Evolutionary conservation across 2,113 vertebrate species (phyloP), one percentile per base, ranked within the genome.

Genomic region (Neopipo cinnamomea): DNA sequence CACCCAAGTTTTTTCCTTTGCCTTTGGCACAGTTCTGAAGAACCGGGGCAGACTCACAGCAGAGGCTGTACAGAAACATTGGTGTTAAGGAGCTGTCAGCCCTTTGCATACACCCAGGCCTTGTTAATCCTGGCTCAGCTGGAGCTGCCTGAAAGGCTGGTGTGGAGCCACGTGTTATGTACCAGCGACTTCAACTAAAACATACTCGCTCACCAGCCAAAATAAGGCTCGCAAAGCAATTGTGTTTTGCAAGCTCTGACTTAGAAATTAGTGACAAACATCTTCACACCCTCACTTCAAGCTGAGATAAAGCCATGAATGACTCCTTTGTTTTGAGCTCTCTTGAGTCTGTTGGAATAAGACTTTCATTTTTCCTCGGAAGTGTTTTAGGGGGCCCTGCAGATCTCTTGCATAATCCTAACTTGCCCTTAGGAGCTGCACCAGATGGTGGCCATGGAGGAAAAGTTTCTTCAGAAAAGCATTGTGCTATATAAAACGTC

Each of bases 201-300:
- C 68, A 49, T 17, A 25, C 37, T 79, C 52, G 19, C 42, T 79
- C 58, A 67, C 58, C 42, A 71, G 41, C 67, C 89, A 75, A 93
- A 83, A 86, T 49, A 70, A 78, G 85, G 23, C 75, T 85, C 88
- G 46, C 75, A 85, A 86, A 89, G 67, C 52, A 66, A 74, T 53
- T 71, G 75, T 72, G 70, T 66, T 91, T 91, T 91, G 76, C 85
- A 93, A 86, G 70, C 88, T 89, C 79, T 86, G 62, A 75, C 91
- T 83, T 79, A 95, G 80, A 89, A 95, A 90, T 90, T 50, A 75
- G 81, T 72, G 85, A 79, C 85, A 79, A 91, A 76, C 75, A 76
- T 91, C 86, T 91, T 96, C 91, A 93, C 66, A 91, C 84, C 37
- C 66, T 86, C 31, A 58, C 56, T 94, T 55, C 76, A 53, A 85